Percentiles rank a stretch among this genome's conserved stretches.
Evolutionary conservation across 2,113 vertebrate genomes (phyloP).

Genomic region (Nothobranchius kuhntae): DNA sequence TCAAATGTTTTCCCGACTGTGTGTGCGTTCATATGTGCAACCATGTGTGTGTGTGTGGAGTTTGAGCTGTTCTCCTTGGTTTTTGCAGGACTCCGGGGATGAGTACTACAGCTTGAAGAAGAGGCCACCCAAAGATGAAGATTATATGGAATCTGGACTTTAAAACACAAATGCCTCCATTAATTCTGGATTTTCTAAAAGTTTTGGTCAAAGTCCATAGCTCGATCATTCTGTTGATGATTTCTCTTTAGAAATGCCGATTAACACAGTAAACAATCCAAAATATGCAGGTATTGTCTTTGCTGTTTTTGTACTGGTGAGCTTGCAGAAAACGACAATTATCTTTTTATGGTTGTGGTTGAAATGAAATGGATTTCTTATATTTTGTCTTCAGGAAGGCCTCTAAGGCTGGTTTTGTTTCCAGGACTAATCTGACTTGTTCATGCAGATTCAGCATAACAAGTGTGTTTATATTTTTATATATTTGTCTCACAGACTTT

Average conservation of each 20-base stretch:
- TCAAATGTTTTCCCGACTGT: constrained; percentile 4
- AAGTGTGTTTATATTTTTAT: constrained; percentile 33
- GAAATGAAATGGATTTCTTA: constrained; percentile 1
- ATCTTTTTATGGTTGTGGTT: not conserved
- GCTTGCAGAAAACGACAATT: not conserved
- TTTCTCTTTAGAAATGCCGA: not conserved
- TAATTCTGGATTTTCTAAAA: constrained; percentile 7
- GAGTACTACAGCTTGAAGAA: constrained; percentile 56
- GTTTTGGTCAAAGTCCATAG: constrained; percentile 2
- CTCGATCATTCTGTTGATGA: constrained; percentile 1
- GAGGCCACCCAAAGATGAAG: constrained; percentile 18
- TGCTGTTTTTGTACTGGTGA: not conserved
- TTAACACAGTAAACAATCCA: not conserved
- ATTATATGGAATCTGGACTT: constrained; percentile 68
- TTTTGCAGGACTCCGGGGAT: constrained; percentile 67
- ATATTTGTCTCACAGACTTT: constrained; percentile 13
- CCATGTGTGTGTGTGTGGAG: not conserved
- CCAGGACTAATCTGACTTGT: not conserved
- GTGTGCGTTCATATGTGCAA: no score
- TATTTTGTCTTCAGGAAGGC: not conserved
- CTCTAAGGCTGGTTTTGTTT: not conserved
- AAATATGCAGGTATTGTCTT: constrained; percentile 2
- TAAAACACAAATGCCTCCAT: constrained; percentile 23
- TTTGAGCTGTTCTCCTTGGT: constrained; percentile 1
- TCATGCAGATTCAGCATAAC: constrained; percentile 1